Conservation (phyloP, 1,140 invertebrate species). For the Dinoponera quadriceps region DNA sequence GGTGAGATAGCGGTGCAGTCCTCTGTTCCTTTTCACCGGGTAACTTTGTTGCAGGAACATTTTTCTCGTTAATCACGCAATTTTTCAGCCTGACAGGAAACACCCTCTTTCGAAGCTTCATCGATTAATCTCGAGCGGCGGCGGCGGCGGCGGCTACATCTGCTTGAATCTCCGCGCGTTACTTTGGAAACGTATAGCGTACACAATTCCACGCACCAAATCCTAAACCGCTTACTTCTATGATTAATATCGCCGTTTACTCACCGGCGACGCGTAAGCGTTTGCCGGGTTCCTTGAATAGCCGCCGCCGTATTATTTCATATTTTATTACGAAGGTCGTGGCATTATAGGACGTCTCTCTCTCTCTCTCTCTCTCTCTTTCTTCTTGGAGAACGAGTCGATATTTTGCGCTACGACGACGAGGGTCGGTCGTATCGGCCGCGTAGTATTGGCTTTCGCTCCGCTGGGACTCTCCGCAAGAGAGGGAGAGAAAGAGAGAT, state of each 20-base stretch:
- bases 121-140: constrained; percentile 60
- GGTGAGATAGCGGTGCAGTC: constrained; percentile 39
- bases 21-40: constrained; percentile 24
- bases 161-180: constrained; percentile 39
- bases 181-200: constrained; percentile 8
- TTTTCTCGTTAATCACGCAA: constrained; percentile 65
- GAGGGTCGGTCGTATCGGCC: neutral
- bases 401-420: neutral
- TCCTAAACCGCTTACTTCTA: constrained; percentile 47
- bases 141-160: neutral
- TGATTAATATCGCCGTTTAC: constrained; percentile 42
- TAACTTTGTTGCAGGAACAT: constrained; percentile 63
- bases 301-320: neutral
- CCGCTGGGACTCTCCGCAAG: neutral
- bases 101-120: constrained; percentile 58
- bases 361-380: no score
- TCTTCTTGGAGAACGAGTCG: neutral
- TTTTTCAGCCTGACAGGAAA: constrained; percentile 64
- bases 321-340: constrained; percentile 5
- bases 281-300: neutral
- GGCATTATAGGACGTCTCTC: no score
- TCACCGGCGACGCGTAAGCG: neutral
- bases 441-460: constrained; percentile 12
- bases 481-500: neutral
- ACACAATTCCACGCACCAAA: constrained; percentile 28